These are phyloP conservation scores for Galemys pyrenaicus DNA, from an alignment of 2,113 vertebrate species.

Conservation along the genomic window DNA sequence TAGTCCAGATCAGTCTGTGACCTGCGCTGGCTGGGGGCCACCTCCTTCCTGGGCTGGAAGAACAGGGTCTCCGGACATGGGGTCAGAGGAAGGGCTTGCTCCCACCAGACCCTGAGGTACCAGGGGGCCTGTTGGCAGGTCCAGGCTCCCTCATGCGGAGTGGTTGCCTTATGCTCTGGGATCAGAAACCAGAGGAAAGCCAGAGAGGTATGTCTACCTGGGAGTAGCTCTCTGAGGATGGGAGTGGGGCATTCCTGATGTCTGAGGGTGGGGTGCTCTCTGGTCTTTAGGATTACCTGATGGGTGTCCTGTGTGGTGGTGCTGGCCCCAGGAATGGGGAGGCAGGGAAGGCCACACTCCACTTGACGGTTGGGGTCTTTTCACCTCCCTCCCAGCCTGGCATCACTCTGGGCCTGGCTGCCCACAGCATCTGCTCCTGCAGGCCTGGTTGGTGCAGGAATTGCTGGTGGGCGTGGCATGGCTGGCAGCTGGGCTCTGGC, in stretches of 20 bases:
- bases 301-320: slow-evolving; percentile 37
- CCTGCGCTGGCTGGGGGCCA: slow-evolving; percentile 45
- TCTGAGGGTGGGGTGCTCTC: background rate
- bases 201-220: slow-evolving; percentile 19
- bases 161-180: background rate
- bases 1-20: background rate
- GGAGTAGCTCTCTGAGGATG: slow-evolving; percentile 16
- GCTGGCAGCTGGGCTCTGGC: slow-evolving; percentile 29
- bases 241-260: background rate
- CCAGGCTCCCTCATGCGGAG: slow-evolving; percentile 9
- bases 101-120: background rate
- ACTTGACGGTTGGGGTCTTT: background rate
- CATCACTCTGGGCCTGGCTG: background rate
- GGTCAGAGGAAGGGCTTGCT: background rate
- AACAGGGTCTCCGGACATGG: background rate
- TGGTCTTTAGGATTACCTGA: slow-evolving; percentile 40
- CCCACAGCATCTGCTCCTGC: background rate
- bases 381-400: background rate
- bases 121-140: background rate
- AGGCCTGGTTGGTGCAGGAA: background rate
- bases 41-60: slow-evolving; percentile 43
- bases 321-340: slow-evolving; percentile 65
- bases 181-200: slow-evolving; percentile 60
- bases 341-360: slow-evolving; percentile 67
- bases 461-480: background rate